Percentiles rank a stretch among this genome's conserved stretches.
Evolutionary conservation across 2,888 invertebrate genomes (phyloP).

Genomic region (Parnassius glacialis): DNA sequence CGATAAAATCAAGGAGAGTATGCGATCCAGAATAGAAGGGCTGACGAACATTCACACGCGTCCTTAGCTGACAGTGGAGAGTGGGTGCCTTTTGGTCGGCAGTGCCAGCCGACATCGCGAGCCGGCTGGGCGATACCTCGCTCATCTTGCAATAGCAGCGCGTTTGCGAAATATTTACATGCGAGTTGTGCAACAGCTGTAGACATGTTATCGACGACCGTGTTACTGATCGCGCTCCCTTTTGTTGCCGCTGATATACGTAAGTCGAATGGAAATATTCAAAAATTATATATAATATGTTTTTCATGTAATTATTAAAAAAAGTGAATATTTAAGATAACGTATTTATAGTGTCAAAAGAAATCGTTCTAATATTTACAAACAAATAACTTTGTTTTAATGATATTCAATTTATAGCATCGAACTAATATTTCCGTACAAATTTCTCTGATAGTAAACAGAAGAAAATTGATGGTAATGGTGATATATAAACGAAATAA

Average conservation of each 20-base stretch:
- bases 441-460: too few relatives aligned
- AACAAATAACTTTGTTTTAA: too few relatives aligned
- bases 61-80: conserved; percentile 44
- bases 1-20: conserved; percentile 25
- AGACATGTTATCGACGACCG: conserved; percentile 57
- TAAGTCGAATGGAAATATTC: conserved; percentile 44
- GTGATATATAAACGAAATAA: too few relatives aligned
- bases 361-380: too few relatives aligned
- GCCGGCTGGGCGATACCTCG: conserved; percentile 61
- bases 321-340: too few relatives aligned
- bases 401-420: too few relatives aligned
- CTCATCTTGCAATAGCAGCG: conserved; percentile 40
- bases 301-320: too few relatives aligned
- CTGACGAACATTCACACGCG: conserved; percentile 51
- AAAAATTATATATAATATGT: too few relatives aligned
- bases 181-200: conserved; percentile 49
- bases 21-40: conserved; percentile 45
- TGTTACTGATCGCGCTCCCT: conserved; percentile 59
- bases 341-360: too few relatives aligned
- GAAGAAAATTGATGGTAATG: too few relatives aligned
- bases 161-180: conserved; percentile 44
- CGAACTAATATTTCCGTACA: too few relatives aligned
- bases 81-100: conserved; percentile 35
- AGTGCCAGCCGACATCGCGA: conserved; percentile 67
- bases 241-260: conserved; percentile 68